Base-by-base conservation (phyloP, 1,140 invertebrate species). In the Bombus waltoni region DNA sequence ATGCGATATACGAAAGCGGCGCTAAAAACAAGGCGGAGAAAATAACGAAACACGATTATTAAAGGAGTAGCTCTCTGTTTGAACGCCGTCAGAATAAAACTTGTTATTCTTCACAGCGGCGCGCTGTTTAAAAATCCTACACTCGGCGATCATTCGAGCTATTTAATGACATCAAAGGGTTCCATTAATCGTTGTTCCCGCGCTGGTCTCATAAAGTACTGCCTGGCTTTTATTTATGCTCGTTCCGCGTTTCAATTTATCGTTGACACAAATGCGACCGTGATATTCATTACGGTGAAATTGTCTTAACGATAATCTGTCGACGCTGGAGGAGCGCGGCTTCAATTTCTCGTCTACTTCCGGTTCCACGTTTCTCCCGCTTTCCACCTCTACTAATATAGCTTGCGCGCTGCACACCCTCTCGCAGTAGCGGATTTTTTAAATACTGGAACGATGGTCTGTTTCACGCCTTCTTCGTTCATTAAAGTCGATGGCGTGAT, bases 231-330 rank as follows among this genome's bases (percentile, higher is more conserved):
- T 35, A 11, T 81, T 59, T 71, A 40, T 71, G 40, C n/a, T 38
- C 72, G 59, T 72, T 80, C n/a, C 74, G 53, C 44, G 35, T 62
- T 73, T 57, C 62, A 47, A 70, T 74, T 87, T 65, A 66, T 28
- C 77, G 40, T 44, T 47, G 75, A 88, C 90, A 83, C 80, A 89
- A 92, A 91, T 90, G 80, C 79, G 40, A 65, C 79, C 76, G 74
- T 87, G 86, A 90, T 92, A 87, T 92, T 92, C 91, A 85, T 92
- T 91, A 90, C 71, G 76, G 40, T 59, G 77, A 92, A 92, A 92
- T 91, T 92, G 87, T 90, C 86, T 91, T 89, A 89, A 91, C 70
- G 89, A 92, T 90, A 90, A 92, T 91, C 87, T 71, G 85, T 66
- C 65, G 73, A 44, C 88, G 38, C 11, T 32, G 4, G 18, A 25